A percentile compares a stretch with the other conserved stretches of the same genome.
Conservation (phyloP, 2,797 vertebrate genomes). For the Scarus forsteni region DNA sequence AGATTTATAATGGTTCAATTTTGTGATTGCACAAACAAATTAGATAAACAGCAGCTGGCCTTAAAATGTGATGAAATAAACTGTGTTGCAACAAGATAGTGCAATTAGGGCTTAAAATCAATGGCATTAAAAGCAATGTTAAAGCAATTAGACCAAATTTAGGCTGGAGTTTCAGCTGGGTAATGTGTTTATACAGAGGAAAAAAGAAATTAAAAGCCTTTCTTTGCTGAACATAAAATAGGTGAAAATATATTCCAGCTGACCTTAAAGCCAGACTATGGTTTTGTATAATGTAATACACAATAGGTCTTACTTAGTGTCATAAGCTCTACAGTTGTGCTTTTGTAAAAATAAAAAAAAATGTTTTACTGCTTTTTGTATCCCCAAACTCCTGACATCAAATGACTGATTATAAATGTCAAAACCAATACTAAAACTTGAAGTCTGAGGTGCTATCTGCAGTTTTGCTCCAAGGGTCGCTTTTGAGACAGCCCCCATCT, state of each 20-base stretch:
- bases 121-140: constrained; percentile 19
- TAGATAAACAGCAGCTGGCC: background rate
- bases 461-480: no score
- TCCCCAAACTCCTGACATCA: no score
- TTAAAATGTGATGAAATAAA: constrained; percentile 9
- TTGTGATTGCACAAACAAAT: background rate
- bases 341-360: no score
- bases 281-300: background rate
- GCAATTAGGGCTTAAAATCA: constrained; percentile 18
- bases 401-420: no score
- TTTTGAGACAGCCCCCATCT: no score
- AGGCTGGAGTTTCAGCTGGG: background rate
- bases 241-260: background rate
- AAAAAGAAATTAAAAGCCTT: background rate
- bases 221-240: background rate
- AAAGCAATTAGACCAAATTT: constrained; percentile 14
- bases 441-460: no score
- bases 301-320: no score
- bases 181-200: background rate
- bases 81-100: constrained; percentile 10
- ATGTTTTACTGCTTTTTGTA: no score
- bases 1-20: background rate
- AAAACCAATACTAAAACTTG: no score
- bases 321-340: no score
- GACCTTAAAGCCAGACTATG: background rate